phyloP scores from a whole-genome alignment of 2,888 invertebrate genomes.

The Heliconius ethilla region DNA sequence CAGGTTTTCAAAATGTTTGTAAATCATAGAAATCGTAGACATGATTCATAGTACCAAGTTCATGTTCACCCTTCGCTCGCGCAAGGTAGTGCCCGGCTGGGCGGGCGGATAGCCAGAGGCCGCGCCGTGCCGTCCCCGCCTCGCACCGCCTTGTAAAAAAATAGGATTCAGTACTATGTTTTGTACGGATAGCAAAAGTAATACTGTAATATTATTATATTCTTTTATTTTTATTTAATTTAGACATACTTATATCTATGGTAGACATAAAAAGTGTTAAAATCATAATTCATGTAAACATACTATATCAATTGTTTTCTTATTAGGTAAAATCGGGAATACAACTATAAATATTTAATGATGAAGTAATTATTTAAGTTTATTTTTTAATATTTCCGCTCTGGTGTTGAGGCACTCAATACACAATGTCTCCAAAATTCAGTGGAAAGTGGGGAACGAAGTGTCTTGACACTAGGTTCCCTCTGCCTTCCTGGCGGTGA shows the following conservation, averaged over 20 bases:
- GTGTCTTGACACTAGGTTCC: background rate
- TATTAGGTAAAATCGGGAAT: background rate
- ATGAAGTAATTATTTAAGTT: no score
- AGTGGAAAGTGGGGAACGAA: no score
- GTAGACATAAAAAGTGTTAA: background rate
- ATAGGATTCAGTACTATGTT: slow-evolving; percentile 47
- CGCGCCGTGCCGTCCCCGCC: slow-evolving; percentile 62
- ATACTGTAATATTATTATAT: background rate
- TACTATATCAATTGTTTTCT: background rate
- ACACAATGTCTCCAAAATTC: no score
- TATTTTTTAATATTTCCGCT: no score
- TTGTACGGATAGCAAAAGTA: slow-evolving; percentile 35
- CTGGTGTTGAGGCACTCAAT: no score
- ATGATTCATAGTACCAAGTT: slow-evolving; percentile 29
- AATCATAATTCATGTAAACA: no score
- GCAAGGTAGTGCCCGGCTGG: slow-evolving; percentile 55
- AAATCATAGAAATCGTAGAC: background rate
- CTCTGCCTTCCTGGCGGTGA: no score
- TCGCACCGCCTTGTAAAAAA: slow-evolving; percentile 52
- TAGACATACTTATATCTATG: background rate
- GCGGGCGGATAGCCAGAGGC: slow-evolving; percentile 74
- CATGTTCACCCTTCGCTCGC: slow-evolving; percentile 31
- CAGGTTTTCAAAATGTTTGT: background rate
- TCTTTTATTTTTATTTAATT: background rate
- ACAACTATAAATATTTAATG: background rate